Conservation (phyloP, 2,113 vertebrate genomes). For the Petromus typicus region DNA sequence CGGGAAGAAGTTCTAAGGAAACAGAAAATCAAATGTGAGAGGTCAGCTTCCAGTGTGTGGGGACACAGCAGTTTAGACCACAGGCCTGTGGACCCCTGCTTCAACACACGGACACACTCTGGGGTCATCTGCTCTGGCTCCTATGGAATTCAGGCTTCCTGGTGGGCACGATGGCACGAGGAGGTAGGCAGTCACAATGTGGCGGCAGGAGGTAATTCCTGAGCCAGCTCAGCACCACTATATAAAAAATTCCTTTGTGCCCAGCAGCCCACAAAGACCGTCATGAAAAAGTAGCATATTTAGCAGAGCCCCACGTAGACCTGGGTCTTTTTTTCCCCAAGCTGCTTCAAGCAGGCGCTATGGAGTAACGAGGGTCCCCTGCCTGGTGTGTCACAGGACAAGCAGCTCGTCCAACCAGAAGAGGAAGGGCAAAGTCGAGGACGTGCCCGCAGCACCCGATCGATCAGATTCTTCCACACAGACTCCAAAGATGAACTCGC, state of each 20-base stretch:
- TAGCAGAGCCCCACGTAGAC: not conserved
- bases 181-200: no score
- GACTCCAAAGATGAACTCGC: not conserved
- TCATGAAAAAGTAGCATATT: not conserved
- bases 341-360: fast-evolving
- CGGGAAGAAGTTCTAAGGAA: constrained; percentile 95
- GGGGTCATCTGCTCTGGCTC: not conserved
- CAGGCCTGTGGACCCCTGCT: not conserved
- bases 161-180: fast-evolving
- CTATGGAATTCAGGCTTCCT: fast-evolving
- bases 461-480: not conserved
- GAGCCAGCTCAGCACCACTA: no score
- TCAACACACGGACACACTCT: fast-evolving
- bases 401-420: fast-evolving
- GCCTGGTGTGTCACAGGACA: not conserved
- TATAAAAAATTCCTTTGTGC: not conserved
- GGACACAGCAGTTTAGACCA: not conserved
- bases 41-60: not conserved
- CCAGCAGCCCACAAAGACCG: not conserved
- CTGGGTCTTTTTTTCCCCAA: not conserved
- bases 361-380: fast-evolving
- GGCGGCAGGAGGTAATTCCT: not conserved
- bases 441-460: no score
- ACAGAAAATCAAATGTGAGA: not conserved
- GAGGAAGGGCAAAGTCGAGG: not conserved